Percentiles rank a stretch among this genome's conserved stretches.
Conservation (phyloP, 2,797 vertebrate genomes). For the Molothrus aeneus region DNA sequence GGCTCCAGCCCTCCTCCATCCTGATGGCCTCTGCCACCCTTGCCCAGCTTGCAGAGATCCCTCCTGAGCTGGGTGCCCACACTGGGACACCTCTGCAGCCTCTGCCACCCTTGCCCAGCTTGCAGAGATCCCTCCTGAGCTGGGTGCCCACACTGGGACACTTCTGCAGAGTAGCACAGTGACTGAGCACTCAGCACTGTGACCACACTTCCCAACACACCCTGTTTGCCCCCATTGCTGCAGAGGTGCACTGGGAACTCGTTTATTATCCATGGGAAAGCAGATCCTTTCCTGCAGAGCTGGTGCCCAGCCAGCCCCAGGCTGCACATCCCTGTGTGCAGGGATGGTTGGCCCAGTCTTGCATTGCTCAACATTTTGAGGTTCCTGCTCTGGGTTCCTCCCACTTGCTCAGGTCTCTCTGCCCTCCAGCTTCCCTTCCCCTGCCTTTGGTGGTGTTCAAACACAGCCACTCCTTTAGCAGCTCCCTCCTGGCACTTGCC, state of each 20-base stretch:
- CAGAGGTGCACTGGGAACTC: background rate
- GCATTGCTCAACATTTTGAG: rapidly evolving
- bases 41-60: no score
- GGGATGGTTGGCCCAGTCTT: background rate
- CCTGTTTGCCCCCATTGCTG: background rate
- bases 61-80: no score
- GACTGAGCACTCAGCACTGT: background rate
- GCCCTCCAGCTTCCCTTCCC: background rate
- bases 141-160: background rate
- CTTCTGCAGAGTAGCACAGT: background rate
- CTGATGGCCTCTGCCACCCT: background rate
- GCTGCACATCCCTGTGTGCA: background rate
- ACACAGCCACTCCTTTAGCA: background rate
- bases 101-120: background rate
- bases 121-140: no score
- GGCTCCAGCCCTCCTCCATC: background rate
- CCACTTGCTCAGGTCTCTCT: background rate
- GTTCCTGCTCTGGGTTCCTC: background rate
- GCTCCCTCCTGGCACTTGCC: background rate
- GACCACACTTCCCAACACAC: background rate
- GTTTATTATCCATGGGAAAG: background rate
- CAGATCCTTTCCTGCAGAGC: background rate
- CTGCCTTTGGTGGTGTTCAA: background rate
- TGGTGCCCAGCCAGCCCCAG: background rate
- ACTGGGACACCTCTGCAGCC: background rate